Evolutionary conservation across 53 echinoderm and acorn worm genomes (phyloP).

Genomic region (Holothuria scabra): DNA sequence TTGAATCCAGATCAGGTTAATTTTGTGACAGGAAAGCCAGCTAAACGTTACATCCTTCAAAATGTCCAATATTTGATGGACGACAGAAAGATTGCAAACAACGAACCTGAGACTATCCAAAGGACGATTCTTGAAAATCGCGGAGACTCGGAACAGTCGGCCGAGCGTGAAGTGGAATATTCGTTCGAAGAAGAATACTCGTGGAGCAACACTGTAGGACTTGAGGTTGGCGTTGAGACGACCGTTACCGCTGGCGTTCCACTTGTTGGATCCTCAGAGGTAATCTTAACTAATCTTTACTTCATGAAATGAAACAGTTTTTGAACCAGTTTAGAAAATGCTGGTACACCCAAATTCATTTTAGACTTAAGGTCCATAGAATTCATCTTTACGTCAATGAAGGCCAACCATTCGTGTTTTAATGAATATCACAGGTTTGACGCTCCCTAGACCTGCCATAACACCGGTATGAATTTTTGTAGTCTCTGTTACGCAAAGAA

Average conservation of each 20-base stretch:
- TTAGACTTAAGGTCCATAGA: no score
- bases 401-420: no score
- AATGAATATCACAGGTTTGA: no score
- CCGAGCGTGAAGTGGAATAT: not conserved
- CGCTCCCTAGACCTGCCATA: no score
- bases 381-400: no score
- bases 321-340: not conserved
- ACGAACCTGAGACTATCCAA: not conserved
- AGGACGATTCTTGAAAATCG: not conserved
- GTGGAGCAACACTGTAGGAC: not conserved
- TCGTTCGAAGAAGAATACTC: not conserved
- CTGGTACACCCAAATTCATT: no score
- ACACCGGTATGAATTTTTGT: no score
- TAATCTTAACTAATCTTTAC: not conserved
- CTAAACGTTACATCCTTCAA: not conserved
- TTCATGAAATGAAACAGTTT: not conserved
- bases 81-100: not conserved
- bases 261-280: not conserved
- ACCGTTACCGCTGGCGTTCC: not conserved
- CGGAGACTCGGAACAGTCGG: not conserved
- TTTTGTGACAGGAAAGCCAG: slow-evolving; percentile 13
- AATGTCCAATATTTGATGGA: not conserved
- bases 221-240: slow-evolving; percentile 14
- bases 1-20: not conserved
- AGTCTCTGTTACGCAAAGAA: no score